Base-by-base conservation (phyloP, 2,888 invertebrate genomes). In the Ceraclea dissimilis region DNA sequence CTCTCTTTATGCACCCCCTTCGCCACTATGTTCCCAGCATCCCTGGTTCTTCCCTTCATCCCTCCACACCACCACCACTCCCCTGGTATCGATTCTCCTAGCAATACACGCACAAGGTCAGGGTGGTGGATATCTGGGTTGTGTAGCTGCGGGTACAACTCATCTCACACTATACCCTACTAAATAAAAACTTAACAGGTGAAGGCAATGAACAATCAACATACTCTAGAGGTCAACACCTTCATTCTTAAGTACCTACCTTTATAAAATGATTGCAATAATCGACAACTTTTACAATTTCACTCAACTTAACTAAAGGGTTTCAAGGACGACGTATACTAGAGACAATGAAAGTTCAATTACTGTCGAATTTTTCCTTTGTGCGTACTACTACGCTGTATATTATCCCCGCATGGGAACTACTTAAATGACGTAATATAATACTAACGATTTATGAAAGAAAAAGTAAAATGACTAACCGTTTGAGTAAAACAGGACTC, bases 31-130 rank as follows among this genome's bases (percentile, higher is more conserved):
- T 16, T 39, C 39, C 39, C 39, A 39, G 39, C 39, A 39, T 39
- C 39, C 39, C 39, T 39, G 39, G 39, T 16, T 39, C 39, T 16
- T 13, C 26, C 5, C 26, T 26, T 13, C 39, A 13, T 13, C 13
- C 13, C 39, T 39, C 39, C 39, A 13, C 39, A 2, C 2, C 39
- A 13, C 39, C 39, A 39, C 39, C 39, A 4, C 39, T n/a, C 39
- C 39, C 39, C 39, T 39, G 39, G 4, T 39, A 39, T 39, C 39
- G 39, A 39, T 39, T 39, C 39, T 13, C 39, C 39, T 26, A 16
- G 39, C 39, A 39, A 39, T 39, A 16, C 16, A 39, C 39, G 39
- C 39, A 39, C 39, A 39, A 39, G 39, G 39, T 39, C 39, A 39
- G 39, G 39, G 39, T 39, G 39, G 39, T 16, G 10, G 26, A 6